These are phyloP conservation scores for Lasiurus cinereus DNA, from an alignment of 2,113 vertebrate genomes.

Conservation along the genomic window DNA sequence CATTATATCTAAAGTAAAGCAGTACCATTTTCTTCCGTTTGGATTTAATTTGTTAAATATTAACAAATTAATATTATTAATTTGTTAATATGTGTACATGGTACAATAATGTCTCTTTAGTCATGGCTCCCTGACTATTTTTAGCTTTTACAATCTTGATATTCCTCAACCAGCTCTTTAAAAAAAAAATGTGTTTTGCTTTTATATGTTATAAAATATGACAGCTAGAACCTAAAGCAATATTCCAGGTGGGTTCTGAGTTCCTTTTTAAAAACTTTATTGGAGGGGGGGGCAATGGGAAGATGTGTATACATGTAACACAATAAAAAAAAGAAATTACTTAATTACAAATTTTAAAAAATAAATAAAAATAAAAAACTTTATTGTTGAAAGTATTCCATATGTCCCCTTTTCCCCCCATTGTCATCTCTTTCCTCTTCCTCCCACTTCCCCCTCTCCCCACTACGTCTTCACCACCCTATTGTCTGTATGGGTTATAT, in stretches of 20 bases:
- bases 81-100: conserved; percentile 2
- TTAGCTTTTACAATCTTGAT: conserved; percentile 60
- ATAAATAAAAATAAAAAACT: neutral
- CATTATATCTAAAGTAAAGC: conserved; percentile 29
- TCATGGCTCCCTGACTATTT: conserved; percentile 20
- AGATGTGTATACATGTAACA: too few relatives aligned
- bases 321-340: neutral
- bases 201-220: conserved; percentile 58
- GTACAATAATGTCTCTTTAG: conserved; percentile 17
- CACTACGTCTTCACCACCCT: too few relatives aligned
- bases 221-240: conserved; percentile 40
- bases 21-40: conserved; percentile 25
- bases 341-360: too few relatives aligned
- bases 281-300: too few relatives aligned
- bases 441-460: too few relatives aligned
- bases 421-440: too few relatives aligned
- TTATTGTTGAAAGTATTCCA: too few relatives aligned
- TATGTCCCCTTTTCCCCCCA: too few relatives aligned
- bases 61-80: too few relatives aligned
- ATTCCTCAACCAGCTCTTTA: neutral
- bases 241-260: conserved; percentile 40
- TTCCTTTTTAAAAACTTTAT: conserved; percentile 6
- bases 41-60: conserved; percentile 51
- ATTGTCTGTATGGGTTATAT: too few relatives aligned
- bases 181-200: conserved; percentile 16